phyloP scores from a whole-genome alignment of 30 jellyfish, hydroid and myxozoan genomes.

The Cassiopea andromeda region DNA sequence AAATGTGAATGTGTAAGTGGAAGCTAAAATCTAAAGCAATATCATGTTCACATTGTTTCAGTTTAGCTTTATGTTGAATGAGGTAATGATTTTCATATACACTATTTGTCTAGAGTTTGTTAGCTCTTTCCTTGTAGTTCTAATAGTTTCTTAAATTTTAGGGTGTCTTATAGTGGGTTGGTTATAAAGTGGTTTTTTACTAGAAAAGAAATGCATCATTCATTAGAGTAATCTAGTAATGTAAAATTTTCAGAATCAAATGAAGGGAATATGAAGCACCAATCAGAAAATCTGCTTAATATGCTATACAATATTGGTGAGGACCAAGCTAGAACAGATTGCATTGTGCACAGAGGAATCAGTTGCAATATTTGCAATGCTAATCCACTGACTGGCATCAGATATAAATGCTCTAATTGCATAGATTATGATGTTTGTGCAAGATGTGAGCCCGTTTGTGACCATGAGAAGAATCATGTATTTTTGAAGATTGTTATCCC shows the following conservation, averaged over 20 bases:
- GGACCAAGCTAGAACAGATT: constrained; percentile 75
- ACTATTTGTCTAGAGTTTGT: no score
- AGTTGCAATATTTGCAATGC: constrained; percentile 94
- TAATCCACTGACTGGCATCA: constrained; percentile 92
- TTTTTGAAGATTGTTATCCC: constrained; percentile 84
- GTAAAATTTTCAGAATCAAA: neutral
- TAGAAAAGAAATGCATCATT: no score
- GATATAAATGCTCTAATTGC: constrained; percentile 95
- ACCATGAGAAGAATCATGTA: constrained; percentile 91
- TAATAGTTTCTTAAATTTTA: no score
- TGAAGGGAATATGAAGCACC: constrained; percentile 38
- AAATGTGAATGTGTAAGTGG: no score
- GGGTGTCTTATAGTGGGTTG: no score
- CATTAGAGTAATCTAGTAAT: neutral
- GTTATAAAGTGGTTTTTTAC: no score
- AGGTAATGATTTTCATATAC: no score
- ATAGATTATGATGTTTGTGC: constrained; percentile 94
- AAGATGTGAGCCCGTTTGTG: constrained; percentile 91
- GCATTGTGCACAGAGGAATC: constrained; percentile 89
- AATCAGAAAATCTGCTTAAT: constrained; percentile 75
- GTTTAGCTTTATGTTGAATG: no score
- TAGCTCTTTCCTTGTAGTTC: no score
- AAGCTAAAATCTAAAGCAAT: no score
- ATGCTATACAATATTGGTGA: constrained; percentile 88
- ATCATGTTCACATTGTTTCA: no score